Base-by-base conservation (phyloP, 1,140 invertebrate genomes). In the Apis laboriosa region DNA sequence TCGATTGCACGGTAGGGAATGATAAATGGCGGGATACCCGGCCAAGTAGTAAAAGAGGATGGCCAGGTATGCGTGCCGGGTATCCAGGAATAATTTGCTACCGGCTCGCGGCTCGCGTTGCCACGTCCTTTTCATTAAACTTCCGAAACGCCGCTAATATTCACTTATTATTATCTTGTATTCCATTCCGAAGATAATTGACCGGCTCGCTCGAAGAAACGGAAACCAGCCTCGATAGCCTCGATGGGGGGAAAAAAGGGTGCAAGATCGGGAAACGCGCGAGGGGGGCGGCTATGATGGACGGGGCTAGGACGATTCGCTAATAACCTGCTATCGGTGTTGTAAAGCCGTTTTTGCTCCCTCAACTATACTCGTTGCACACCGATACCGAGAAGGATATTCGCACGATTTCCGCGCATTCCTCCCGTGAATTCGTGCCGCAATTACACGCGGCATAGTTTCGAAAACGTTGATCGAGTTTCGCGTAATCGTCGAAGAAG, bases 91-190 rank as follows among this genome's bases (percentile, higher is more conserved):
- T 88, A 88, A 88, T 88, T 88, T 88, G 83, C 87, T 88, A 88
- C 86, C 76, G 83, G 77, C 77, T 71, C 43, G 19, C 68, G 67
- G 73, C 80, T 83, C 66, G 80, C 73, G 60, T 77, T 80, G 83
- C 83, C 84, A 70, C 83, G 83, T 86, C 84, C 80, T 88, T 88
- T 77, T 88, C 87, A 85, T 88, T 85, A 83, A 88, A 85, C 84
- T 71, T 80, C 86, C 86, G 87, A 88, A 88, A 88, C 84, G 77
- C 84, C 87, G 86, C 60, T 85, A 83, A 88, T 85, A 85, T 70
- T 80, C 83, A 51, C 77, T 43, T 67, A 76, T 82, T 88, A 85
- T 88, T 88, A 85, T 85, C 83, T 67, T 70, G 84, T 88, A 80
- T 81, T 61, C 80, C 86, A 43, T 43, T 58, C 51, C 28, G 80